These are phyloP conservation scores for Chamaea fasciata DNA, from an alignment of 2,113 vertebrate species.

Conservation along the genomic window DNA sequence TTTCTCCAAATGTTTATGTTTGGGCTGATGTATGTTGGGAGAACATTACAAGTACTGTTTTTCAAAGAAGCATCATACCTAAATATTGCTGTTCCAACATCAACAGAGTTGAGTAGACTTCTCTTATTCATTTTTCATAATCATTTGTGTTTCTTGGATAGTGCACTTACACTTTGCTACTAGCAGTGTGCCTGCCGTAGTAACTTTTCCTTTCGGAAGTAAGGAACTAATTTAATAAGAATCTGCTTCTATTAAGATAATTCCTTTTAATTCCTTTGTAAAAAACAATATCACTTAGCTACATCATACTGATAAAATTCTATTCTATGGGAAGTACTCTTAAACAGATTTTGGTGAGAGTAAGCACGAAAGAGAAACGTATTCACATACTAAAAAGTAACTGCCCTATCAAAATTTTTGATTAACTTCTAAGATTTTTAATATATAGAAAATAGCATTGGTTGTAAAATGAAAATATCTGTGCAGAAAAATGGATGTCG, in stretches of 20 bases:
- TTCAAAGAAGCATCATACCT: conserved; percentile 42
- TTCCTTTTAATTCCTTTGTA: not conserved
- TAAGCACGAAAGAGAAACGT: not conserved
- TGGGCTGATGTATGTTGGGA: not conserved
- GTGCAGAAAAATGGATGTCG: not conserved
- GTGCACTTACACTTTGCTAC: not conserved
- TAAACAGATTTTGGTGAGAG: not conserved
- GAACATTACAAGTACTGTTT: conserved; percentile 13
- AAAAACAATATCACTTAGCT: not conserved
- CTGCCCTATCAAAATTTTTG: not conserved
- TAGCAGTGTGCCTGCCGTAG: conserved; percentile 21
- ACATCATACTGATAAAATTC: not conserved
- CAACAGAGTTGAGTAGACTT: conserved; percentile 48
- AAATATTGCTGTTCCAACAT: conserved; percentile 45
- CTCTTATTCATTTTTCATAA: conserved; percentile 55
- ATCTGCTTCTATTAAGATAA: not conserved
- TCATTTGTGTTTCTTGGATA: conserved; percentile 59
- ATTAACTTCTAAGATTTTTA: not conserved
- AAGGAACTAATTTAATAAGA: conserved; percentile 46
- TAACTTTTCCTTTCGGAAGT: conserved; percentile 34
- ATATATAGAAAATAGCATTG: not conserved
- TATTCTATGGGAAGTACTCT: not conserved
- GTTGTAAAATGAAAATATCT: not conserved
- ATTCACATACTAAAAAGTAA: not conserved
- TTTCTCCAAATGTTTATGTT: conserved; percentile 38